These are phyloP conservation scores for Mythimna loreyi DNA, from an alignment of 2,888 invertebrate species.

Conservation along the genomic window DNA sequence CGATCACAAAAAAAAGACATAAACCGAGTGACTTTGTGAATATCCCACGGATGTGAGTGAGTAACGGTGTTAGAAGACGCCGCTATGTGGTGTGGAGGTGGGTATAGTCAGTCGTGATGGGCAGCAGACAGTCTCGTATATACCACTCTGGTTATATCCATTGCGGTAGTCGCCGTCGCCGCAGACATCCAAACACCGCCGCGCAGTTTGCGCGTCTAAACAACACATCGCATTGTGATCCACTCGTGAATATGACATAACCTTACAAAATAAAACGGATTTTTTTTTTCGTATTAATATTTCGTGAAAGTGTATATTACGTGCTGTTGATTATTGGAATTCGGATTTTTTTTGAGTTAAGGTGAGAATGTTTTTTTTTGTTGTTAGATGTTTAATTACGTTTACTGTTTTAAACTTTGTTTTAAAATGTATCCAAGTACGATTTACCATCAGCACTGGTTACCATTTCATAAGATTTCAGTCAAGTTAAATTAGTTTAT, in stretches of 20 bases:
- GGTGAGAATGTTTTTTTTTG: constrained; percentile 46
- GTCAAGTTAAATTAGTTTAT: too few species aligned
- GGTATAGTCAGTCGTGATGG: constrained; percentile 53
- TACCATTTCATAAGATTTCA: too few species aligned
- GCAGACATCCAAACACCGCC: constrained; percentile 54
- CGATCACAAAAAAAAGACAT: constrained; percentile 20
- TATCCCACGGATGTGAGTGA: constrained; percentile 57
- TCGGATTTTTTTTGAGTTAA: constrained; percentile 51
- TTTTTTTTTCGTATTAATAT: constrained; percentile 18
- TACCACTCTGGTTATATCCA: constrained; percentile 59
- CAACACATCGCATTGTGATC: constrained; percentile 44
- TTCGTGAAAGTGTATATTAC: constrained; percentile 61
- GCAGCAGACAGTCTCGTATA: constrained; percentile 59
- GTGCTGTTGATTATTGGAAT: constrained; percentile 47
- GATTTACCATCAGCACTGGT: too few species aligned
- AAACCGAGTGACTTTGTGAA: constrained; percentile 34
- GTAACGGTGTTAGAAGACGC: constrained; percentile 64
- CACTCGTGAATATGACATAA: constrained; percentile 59
- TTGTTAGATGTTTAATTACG: too few species aligned
- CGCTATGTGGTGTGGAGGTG: constrained; percentile 62
- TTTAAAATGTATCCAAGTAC: too few species aligned
- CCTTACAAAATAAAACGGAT: constrained; percentile 12
- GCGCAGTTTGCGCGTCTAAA: constrained; percentile 56
- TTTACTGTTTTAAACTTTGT: too few species aligned
- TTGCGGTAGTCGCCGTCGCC: constrained; percentile 61